Percentiles rank a stretch among this genome's conserved stretches.
Evolutionary conservation across 2,888 invertebrate species (phyloP).

Genomic region (Eutolmus rufibarbis): DNA sequence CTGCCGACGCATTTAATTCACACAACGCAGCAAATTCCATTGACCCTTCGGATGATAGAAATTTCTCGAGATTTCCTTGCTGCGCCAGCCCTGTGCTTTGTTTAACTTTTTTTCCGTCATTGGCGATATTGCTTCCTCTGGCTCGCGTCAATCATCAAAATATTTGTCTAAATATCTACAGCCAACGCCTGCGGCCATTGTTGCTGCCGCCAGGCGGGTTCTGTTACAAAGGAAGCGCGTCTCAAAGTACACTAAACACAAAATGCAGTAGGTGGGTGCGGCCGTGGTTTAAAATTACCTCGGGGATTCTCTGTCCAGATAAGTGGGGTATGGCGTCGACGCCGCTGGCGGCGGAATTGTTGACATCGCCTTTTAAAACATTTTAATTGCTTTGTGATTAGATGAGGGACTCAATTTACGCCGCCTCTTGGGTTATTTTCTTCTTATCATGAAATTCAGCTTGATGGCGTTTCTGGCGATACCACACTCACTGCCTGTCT

Average conservation of each 20-base stretch:
- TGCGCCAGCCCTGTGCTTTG: background rate
- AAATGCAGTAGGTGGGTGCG: background rate
- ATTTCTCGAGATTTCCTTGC: background rate
- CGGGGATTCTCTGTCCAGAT: background rate
- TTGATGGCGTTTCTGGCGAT: background rate
- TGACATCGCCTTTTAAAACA: conserved; percentile 16
- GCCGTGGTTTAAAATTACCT: conserved; percentile 9
- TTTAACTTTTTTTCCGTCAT: background rate
- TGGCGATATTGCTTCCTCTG: background rate
- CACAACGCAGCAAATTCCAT: background rate
- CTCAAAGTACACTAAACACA: background rate
- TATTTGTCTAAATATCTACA: background rate
- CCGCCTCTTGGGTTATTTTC: background rate
- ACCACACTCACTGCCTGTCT: background rate
- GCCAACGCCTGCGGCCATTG: background rate
- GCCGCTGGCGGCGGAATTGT: background rate
- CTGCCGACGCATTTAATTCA: conserved; percentile 1
- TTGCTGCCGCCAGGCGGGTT: background rate
- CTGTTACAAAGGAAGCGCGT: background rate
- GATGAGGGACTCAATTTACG: background rate
- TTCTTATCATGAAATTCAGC: background rate
- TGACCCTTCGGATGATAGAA: background rate
- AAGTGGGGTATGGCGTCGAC: background rate
- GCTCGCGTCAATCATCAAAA: background rate
- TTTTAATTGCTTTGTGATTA: conserved; percentile 21